Evolutionary conservation across 2,113 vertebrate species (phyloP), one percentile per base, ranked within the genome.

Genomic region (Hystrix cristata): DNA sequence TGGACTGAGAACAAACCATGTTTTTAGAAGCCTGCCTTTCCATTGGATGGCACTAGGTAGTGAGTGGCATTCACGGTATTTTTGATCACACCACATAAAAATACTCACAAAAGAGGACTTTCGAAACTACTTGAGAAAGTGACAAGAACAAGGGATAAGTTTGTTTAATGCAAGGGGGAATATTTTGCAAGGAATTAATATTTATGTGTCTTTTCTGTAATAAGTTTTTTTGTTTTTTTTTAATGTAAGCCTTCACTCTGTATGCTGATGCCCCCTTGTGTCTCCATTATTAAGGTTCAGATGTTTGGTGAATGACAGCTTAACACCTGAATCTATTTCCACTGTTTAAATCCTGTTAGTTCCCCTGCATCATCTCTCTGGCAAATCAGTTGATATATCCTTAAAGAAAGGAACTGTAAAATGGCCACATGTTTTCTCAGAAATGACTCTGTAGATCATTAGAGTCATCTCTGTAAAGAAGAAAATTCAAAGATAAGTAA

Each of bases 401-500:
- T 83, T 13, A 95, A 79, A 80, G n/a, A 43, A 0, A 48, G 48
- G 21, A 92, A 91, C 34, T 76, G 4, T 72, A 96, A 94, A 92
- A 82, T 3, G 79, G 18, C n/a, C 13, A 69, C 31, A 78, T 43
- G 3, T 10, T 80, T 94, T 27, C 29, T 79, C 60, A 96, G 64
- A 97, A 96, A 87, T 19, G 91, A 62, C 25, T 53, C 38, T 80
- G 62, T 82, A n/a, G 4, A 25, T 82, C 72, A 85, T 90, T 87
- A 94, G 31, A 91, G 15, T 87, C 62, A 79, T 64, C 72, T 78
- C 48, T 59, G 1, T 2, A 34, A 90, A 89, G 55, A 90, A 74
- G 0, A 90, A 53, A 79, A 96, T 55, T 72, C 11, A 97, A 97
- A 96, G 90, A 51, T 95, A 38, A 59, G 81, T 94, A 96, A 67